These are phyloP conservation scores for Carassius gibelio DNA, from an alignment of 2,113 vertebrate species.

Conservation along the genomic window DNA sequence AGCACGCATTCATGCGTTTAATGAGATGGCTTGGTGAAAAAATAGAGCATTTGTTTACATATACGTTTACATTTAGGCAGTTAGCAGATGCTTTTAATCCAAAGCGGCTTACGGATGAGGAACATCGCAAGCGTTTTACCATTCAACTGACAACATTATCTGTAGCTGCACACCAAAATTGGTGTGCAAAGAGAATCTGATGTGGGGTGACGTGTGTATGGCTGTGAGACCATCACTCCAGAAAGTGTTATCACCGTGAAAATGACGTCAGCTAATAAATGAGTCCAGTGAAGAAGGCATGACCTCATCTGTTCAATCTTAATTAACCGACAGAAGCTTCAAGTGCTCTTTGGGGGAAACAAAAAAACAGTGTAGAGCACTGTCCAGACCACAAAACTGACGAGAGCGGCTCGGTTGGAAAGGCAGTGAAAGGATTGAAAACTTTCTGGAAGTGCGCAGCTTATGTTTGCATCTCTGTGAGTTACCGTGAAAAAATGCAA, in stretches of 20 bases:
- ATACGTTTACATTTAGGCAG: background rate
- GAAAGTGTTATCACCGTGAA: background rate
- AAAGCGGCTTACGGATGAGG: background rate
- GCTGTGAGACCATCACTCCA: background rate
- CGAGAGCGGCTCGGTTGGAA: background rate
- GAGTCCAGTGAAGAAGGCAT: background rate
- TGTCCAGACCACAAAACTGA: background rate
- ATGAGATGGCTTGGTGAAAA: background rate
- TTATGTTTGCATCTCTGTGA: background rate
- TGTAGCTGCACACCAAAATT: background rate
- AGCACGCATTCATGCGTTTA: background rate
- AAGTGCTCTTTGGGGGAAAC: background rate
- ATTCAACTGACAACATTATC: background rate
- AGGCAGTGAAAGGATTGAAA: background rate
- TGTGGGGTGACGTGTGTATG: too few species aligned
- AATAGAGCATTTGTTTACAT: background rate
- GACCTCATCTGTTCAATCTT: background rate
- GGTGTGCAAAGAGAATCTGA: background rate
- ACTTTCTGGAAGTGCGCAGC: background rate
- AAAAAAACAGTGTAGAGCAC: background rate
- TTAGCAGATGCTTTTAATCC: slow-evolving; percentile 11
- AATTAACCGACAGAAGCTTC: slow-evolving; percentile 8
- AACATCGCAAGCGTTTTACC: background rate
- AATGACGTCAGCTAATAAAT: background rate
- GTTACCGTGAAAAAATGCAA: background rate